A percentile compares a stretch with the other conserved stretches of the same genome.
phyloP scores from a whole-genome alignment of 2,113 vertebrate genomes.

The Misgurnus mizolepis region DNA sequence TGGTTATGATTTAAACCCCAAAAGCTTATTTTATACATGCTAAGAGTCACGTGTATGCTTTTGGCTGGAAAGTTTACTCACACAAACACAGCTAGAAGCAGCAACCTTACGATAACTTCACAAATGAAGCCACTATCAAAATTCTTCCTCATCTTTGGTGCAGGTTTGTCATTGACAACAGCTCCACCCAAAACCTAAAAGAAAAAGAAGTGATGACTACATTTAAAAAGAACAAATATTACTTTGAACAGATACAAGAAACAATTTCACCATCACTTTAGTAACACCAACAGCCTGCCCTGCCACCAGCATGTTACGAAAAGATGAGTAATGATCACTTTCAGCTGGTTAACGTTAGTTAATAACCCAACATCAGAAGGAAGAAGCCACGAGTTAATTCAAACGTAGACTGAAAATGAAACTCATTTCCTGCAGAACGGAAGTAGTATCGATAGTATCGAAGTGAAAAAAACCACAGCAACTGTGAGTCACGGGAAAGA shows the following conservation, averaged over 20 bases:
- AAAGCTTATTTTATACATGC: no score
- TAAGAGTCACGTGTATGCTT: neutral
- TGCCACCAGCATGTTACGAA: neutral
- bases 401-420: neutral
- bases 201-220: neutral
- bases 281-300: neutral
- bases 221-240: neutral
- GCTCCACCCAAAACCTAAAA: conserved; percentile 23
- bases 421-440: neutral
- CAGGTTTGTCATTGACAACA: conserved; percentile 48
- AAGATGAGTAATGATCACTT: neutral
- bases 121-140: conserved; percentile 69
- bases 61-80: conserved; percentile 57
- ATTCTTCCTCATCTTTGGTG: conserved; percentile 73
- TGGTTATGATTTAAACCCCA: neutral
- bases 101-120: conserved; percentile 71
- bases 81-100: conserved; percentile 74
- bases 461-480: neutral
- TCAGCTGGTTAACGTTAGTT: conserved; percentile 1
- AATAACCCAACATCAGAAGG: neutral
- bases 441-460: neutral
- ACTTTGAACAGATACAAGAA: neutral
- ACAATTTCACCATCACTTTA: neutral
- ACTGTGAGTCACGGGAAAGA: neutral
- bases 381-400: conserved; percentile 5